A percentile compares a stretch with the other conserved stretches of the same genome.
Conservation (phyloP, 2,113 vertebrate genomes). For the Notarius quadriscutis region DNA sequence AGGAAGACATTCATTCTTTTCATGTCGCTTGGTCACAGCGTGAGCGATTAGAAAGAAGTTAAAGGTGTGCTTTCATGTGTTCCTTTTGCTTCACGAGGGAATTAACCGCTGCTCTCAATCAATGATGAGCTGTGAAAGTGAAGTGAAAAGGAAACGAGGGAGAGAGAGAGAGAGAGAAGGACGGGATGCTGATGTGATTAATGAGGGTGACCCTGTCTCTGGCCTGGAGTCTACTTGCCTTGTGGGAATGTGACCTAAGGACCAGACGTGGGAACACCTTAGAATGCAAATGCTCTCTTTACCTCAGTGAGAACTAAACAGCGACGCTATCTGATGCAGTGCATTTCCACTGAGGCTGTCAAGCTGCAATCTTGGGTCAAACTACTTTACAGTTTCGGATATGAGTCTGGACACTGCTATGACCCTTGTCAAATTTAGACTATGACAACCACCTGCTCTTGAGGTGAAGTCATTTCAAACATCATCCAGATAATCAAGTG, state of each 20-base stretch:
- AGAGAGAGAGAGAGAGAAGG: slow-evolving; percentile 12
- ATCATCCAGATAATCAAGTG: background rate
- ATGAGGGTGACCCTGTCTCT: slow-evolving; percentile 75
- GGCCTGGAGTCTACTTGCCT: slow-evolving; percentile 64
- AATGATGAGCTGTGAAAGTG: slow-evolving; percentile 71
- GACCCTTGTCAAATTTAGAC: background rate
- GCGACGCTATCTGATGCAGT: background rate
- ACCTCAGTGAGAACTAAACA: slow-evolving; percentile 1
- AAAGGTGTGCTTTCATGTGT: slow-evolving; percentile 68
- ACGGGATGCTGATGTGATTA: slow-evolving; percentile 70
- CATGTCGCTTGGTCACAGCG: slow-evolving; percentile 53
- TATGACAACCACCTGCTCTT: too few relatives aligned
- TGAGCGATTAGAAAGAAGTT: slow-evolving; percentile 73
- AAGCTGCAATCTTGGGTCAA: background rate
- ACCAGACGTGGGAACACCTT: slow-evolving; percentile 55
- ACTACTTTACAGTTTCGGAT: background rate
- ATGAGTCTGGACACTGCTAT: background rate
- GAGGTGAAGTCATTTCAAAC: background rate
- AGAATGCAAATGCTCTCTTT: slow-evolving; percentile 57
- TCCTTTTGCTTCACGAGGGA: slow-evolving; percentile 59
- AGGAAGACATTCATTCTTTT: slow-evolving; percentile 62
- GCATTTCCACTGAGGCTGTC: slow-evolving; percentile 29
- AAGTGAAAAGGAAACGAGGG: slow-evolving; percentile 62
- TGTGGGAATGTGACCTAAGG: slow-evolving; percentile 71
- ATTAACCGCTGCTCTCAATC: slow-evolving; percentile 78